Conservation (phyloP, 2,113 vertebrate species). For the Eulacestoma nigropectus region DNA sequence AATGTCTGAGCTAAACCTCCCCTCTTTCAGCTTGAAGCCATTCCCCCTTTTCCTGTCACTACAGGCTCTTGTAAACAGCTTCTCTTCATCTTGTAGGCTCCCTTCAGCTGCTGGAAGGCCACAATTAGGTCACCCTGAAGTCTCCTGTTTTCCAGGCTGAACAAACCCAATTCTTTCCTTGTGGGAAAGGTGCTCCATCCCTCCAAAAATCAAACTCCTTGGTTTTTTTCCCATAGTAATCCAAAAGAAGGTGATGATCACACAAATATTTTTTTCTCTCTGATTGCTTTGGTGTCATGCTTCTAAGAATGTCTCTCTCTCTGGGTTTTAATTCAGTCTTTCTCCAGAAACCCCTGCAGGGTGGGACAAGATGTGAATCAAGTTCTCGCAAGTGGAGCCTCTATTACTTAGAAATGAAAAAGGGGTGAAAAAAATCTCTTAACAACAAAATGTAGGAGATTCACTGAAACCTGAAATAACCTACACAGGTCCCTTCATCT, state of each 20-base stretch:
- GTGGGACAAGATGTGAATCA: background rate
- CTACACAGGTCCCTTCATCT: background rate
- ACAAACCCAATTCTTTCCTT: background rate
- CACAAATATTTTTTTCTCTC: background rate
- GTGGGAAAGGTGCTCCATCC: background rate
- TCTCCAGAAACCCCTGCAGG: background rate
- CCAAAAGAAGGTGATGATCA: background rate
- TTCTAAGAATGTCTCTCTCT: background rate
- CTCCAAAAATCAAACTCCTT: background rate
- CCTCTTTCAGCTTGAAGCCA: background rate
- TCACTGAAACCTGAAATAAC: background rate
- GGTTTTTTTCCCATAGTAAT: background rate
- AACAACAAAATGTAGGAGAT: background rate
- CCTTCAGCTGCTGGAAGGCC: background rate
- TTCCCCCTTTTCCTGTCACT: background rate
- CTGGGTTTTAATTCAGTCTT: background rate
- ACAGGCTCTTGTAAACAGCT: background rate
- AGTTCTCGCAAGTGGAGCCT: background rate
- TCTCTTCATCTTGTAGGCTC: background rate
- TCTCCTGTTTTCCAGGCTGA: background rate
- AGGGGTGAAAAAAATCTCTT: background rate
- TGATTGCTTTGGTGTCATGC: background rate
- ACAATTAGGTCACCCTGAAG: background rate
- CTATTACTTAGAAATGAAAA: background rate
- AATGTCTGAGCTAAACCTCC: fast-evolving